Evolutionary conservation across 2,113 vertebrate species (phyloP).

Genomic region (Syngnathus typhle): DNA sequence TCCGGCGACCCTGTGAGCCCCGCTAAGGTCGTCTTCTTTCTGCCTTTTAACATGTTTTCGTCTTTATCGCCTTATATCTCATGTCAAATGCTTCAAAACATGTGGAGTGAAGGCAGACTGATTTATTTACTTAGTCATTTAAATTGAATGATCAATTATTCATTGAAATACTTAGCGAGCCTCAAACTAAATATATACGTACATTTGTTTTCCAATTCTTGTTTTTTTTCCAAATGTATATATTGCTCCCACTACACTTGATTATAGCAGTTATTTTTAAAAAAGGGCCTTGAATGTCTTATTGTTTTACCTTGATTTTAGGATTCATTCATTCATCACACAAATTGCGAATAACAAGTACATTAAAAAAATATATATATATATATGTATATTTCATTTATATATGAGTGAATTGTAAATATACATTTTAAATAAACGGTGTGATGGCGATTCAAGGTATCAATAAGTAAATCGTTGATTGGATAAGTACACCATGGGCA

Average conservation of each 20-base stretch:
- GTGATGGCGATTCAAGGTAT: neutral
- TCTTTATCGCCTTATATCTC: conserved; percentile 3
- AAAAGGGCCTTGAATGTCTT: no score
- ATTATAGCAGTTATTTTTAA: no score
- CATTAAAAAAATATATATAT: no score
- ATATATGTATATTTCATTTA: neutral
- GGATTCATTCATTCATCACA: no score
- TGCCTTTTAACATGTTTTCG: conserved; percentile 24
- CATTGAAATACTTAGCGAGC: no score
- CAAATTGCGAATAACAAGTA: no score
- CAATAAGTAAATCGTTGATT: neutral
- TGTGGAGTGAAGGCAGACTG: neutral
- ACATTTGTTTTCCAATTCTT: no score
- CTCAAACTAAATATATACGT: no score
- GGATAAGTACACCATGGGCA: neutral
- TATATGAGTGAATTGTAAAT: neutral
- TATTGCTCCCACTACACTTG: no score
- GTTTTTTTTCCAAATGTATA: no score
- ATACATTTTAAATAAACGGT: neutral
- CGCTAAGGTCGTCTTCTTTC: conserved; percentile 10
- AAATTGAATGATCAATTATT: no score
- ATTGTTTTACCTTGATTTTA: no score
- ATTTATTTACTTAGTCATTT: neutral
- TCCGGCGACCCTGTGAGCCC: conserved; percentile 14
- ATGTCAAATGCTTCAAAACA: neutral